Evolutionary conservation across 2,888 invertebrate species (phyloP).

Genomic region (Nemoura dubitans): DNA sequence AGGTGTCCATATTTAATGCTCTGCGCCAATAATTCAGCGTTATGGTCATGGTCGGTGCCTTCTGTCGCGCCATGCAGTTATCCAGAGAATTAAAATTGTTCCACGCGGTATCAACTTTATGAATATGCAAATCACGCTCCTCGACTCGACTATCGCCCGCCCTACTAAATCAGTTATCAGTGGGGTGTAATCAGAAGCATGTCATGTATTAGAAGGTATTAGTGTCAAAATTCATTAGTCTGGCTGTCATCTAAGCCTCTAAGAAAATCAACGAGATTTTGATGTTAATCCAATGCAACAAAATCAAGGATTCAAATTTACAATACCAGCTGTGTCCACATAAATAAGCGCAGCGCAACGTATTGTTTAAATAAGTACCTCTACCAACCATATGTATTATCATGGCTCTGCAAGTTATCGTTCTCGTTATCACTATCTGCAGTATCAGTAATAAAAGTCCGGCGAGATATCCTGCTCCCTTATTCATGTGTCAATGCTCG

Average conservation of each 20-base stretch:
- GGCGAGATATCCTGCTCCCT: slow-evolving; percentile 27
- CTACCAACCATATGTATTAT: background rate
- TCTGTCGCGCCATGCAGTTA: background rate
- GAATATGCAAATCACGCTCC: background rate
- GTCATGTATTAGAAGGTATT: slow-evolving; percentile 61
- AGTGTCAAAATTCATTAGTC: slow-evolving; percentile 57
- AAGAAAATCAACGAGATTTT: slow-evolving; percentile 7
- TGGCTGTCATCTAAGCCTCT: slow-evolving; percentile 36
- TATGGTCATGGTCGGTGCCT: background rate
- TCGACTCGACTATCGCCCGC: slow-evolving; percentile 51
- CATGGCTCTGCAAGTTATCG: background rate
- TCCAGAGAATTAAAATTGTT: slow-evolving; percentile 42
- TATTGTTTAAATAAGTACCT: slow-evolving; percentile 8
- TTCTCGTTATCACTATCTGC: background rate
- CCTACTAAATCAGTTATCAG: slow-evolving; percentile 61
- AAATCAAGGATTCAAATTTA: background rate
- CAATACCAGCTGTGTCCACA: slow-evolving; percentile 7
- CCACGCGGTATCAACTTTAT: slow-evolving; percentile 37
- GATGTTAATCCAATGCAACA: background rate
- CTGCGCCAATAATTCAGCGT: background rate
- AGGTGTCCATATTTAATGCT: background rate
- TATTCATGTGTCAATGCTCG: slow-evolving; percentile 40
- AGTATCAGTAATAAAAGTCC: slow-evolving; percentile 7
- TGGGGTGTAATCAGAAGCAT: slow-evolving; percentile 60
- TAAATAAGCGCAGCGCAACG: background rate